Evolutionary conservation across 2,888 invertebrate species (phyloP), one percentile per base, ranked within the genome.

Genomic region (Blera fallax): DNA sequence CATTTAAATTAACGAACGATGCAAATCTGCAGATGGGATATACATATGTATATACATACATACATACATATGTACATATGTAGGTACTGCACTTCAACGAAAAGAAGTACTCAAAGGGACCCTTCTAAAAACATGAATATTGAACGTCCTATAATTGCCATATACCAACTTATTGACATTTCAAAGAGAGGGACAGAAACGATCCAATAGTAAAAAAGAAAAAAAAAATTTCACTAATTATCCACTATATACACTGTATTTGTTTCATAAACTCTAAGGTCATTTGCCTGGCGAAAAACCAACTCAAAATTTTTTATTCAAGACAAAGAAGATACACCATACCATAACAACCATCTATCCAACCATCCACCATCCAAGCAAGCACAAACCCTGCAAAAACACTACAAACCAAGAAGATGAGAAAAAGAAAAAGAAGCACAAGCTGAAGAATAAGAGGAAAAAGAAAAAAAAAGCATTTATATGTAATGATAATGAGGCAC

Each of bases 401-500:
- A 48, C 48, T 6, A 24, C 45, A 16, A 45, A 54, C 8, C 45
- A 37, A 29, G 8, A 60, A 27, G 64, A 54, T n/a, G n/a, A n/a
- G n/a, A n/a, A n/a, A n/a, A n/a, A n/a, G n/a, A n/a, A n/a, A n/a
- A n/a, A n/a, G n/a, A n/a, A n/a, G n/a, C n/a, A 70, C 7, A 54
- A 64, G 37, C 8, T n/a, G 16, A 29, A 74, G 37, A 54, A 32
- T 5, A 74, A 18, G 8, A 62, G 11, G 10, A 43, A 40, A 10
- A 10, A 34, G 14, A n/a, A 11, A 3, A 24, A 70, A 58, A 52
- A 18, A 54, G 45, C 6, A 60, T 11, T 3, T 0, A n/a, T 60
- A 60, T 73, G 62, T 73, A 64, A 74, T 64, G 64, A 74, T 74
- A 64, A 74, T 74, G 74, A 74, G 64, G 52, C 64, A 64, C 52